Percentiles rank a stretch among this genome's conserved stretches.
Conservation (phyloP, 2,113 vertebrate species). For the Meriones unguiculatus region DNA sequence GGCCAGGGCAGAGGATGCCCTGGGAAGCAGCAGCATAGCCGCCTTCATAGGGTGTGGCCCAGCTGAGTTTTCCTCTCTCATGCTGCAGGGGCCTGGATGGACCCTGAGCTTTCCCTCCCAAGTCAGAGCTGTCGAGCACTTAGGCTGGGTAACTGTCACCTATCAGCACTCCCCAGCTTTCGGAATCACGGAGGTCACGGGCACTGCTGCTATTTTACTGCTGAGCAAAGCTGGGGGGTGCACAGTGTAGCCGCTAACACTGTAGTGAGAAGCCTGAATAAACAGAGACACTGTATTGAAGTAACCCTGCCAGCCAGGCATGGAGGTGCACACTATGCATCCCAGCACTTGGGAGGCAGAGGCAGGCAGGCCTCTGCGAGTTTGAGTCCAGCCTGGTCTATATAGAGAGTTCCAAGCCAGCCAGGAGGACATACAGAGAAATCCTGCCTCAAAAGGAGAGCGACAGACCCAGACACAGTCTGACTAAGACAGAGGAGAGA, state of each 20-base stretch:
- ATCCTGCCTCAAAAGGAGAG: neutral
- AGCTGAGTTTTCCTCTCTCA: too few species aligned
- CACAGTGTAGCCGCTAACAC: neutral
- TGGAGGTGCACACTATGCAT: neutral
- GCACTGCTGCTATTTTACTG: neutral
- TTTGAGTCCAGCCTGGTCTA: neutral
- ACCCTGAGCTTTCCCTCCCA: neutral
- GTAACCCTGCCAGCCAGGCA: neutral
- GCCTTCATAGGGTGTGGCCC: neutral
- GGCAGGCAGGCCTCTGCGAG: neutral
- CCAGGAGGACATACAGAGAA: neutral
- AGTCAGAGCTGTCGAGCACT: neutral
- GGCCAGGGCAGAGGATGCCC: neutral
- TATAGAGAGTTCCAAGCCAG: neutral
- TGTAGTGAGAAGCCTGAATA: neutral
- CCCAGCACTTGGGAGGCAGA: neutral
- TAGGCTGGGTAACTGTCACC: rapidly evolving
- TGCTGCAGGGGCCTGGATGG: neutral
- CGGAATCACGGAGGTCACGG: neutral
- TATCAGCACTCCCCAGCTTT: neutral
- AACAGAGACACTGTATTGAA: neutral
- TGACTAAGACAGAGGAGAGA: neutral
- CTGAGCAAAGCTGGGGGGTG: neutral
- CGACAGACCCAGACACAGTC: neutral
- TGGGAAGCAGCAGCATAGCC: neutral